A percentile compares a stretch with the other conserved stretches of the same genome.
Conservation (phyloP, 2,888 invertebrate species). For the Phyto melanocephala region DNA sequence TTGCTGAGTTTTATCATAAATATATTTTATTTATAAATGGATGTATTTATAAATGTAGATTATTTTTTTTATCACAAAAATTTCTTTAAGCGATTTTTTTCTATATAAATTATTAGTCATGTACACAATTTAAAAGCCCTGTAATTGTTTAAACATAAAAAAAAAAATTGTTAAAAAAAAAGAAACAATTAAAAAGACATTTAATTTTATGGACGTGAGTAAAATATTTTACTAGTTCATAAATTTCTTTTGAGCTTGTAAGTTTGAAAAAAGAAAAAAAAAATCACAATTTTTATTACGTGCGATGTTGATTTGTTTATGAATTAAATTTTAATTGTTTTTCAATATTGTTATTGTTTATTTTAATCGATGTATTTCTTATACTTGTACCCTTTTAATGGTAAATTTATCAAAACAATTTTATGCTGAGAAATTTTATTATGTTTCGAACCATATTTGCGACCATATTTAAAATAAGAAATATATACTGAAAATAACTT, state of each 20-base stretch:
- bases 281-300: neutral
- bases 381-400: neutral
- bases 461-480: too few relatives aligned
- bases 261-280: neutral
- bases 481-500: too few relatives aligned
- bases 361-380: neutral
- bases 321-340: constrained; percentile 8
- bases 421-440: too few relatives aligned
- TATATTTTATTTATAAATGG: too few relatives aligned
- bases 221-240: constrained; percentile 5
- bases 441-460: too few relatives aligned
- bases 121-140: neutral
- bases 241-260: neutral
- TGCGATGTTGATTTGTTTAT: neutral
- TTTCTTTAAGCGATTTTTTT: neutral
- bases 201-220: constrained; percentile 23
- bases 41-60: too few relatives aligned
- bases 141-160: neutral
- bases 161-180: neutral
- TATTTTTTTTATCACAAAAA: too few relatives aligned
- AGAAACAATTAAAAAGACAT: constrained; percentile 13
- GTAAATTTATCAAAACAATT: neutral
- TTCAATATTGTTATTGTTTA: neutral
- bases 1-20: too few relatives aligned
- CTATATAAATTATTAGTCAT: neutral